Base-by-base conservation (phyloP, 2,888 invertebrate genomes). In the Diaphora mendica region DNA sequence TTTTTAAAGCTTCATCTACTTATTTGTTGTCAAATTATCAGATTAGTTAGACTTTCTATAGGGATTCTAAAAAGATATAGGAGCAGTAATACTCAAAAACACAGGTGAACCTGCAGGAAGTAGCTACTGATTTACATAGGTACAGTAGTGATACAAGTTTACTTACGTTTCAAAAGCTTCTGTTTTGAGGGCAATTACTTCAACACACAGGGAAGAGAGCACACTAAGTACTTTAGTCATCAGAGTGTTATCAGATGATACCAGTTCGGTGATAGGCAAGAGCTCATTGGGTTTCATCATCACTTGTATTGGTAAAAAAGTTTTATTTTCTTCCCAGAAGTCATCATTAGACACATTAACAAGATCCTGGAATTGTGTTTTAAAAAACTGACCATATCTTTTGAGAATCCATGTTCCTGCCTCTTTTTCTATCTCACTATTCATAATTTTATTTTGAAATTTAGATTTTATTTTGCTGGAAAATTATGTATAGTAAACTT, bases 181-280 rank as follows among this genome's bases (percentile, higher is more conserved):
- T 72, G 93, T 92, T 83, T 97, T 96, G 26, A 99, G 94, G 71
- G 96, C 90, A 72, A 96, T 94, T 76, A 98, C 97, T 95, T 99
- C 99, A 82, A 97, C 96, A 91, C 98, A 98, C 3, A 98, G 94
- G 15, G 97, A 97, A 26, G 97, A 97, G 75, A 99, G 96, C 0
- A 98, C 98, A 64, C 97, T 97, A 15, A 99, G 94, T 67, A 98
- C 96, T 93, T 98, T 97, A 55, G 97, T 97, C 84, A 99, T 96
- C 69, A 97, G 94, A 88, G 97, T 97, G 88, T 98, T 98, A 91
- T 99, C 98, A 39, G 98, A 98, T 80, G 97, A 97, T 20, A 98
- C 97, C 77, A 99, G 91, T 80, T 97, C 97, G 51, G 97, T 93
- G 51, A 98, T 90, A 8, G 96, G 95, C 23, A 97, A 94, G 80